Evolutionary conservation across 2,113 vertebrate genomes (phyloP).

Genomic region (Rana temporaria): DNA sequence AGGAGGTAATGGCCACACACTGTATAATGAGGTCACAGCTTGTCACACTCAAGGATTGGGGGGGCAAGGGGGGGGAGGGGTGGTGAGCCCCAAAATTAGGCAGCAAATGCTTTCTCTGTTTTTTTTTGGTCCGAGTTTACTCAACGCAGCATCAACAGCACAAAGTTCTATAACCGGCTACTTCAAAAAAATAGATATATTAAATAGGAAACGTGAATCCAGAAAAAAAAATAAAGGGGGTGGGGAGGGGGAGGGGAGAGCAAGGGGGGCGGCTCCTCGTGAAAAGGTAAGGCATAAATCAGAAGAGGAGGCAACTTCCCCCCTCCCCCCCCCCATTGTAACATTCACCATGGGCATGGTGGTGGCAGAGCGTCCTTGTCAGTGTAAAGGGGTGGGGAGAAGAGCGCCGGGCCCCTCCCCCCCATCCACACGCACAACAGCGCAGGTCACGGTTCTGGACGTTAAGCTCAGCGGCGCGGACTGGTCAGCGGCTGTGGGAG

Average conservation of each 20-base stretch:
- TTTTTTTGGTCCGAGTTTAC: constrained; percentile 29
- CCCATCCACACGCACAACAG: background rate
- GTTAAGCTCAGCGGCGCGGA: background rate
- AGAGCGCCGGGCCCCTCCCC: constrained; percentile 7
- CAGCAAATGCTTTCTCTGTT: constrained; percentile 34
- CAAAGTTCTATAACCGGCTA: constrained; percentile 1
- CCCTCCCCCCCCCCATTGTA: background rate
- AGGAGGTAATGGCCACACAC: background rate
- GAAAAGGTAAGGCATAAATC: constrained; percentile 15
- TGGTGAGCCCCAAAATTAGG: background rate
- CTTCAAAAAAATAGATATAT: constrained; percentile 24
- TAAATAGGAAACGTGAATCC: background rate
- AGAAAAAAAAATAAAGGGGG: background rate
- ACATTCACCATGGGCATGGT: constrained; percentile 21
- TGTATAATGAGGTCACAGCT: background rate
- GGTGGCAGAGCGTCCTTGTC: background rate
- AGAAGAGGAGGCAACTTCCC: background rate
- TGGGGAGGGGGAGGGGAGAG: no score
- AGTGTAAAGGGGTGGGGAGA: background rate
- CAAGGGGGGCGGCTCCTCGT: background rate
- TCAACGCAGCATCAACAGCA: constrained; percentile 27
- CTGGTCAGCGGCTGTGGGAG: no score
- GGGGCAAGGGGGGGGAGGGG: background rate
- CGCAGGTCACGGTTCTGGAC: background rate
- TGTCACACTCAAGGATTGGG: background rate